Evolutionary conservation across 92 coral and sea anemone species (phyloP).

Genomic region (Epizoanthus stellaris): DNA sequence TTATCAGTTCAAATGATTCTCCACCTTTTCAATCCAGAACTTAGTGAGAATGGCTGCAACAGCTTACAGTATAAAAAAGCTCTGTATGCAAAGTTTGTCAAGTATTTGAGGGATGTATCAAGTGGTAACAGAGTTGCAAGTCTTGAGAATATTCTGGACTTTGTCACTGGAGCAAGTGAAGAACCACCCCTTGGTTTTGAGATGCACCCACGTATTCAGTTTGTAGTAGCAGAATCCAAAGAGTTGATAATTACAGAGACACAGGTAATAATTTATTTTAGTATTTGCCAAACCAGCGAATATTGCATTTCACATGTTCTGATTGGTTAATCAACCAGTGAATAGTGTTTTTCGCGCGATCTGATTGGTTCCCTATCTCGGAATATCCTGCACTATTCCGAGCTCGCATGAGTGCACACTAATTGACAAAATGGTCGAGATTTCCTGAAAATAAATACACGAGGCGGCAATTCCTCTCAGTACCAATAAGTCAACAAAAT

Average conservation of each 20-base stretch:
- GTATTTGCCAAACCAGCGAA: not conserved
- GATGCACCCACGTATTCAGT: not conserved
- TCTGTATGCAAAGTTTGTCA: constrained; percentile 42
- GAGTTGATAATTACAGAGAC: not conserved
- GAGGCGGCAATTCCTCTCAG: too few species aligned
- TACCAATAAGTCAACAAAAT: too few species aligned
- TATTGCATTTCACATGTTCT: too few species aligned
- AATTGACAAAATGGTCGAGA: too few species aligned
- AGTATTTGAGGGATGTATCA: constrained; percentile 8
- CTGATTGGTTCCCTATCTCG: too few species aligned
- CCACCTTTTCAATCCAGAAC: constrained; percentile 40
- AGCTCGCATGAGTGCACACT: too few species aligned
- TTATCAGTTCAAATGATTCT: constrained; percentile 38
- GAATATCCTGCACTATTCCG: too few species aligned
- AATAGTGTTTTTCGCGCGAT: too few species aligned
- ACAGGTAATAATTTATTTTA: not conserved
- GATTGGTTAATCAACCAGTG: too few species aligned
- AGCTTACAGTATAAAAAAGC: constrained; percentile 39
- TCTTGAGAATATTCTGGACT: constrained; percentile 41
- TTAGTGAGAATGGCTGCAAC: constrained; percentile 42
- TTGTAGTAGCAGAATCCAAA: not conserved
- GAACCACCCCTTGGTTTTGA: constrained; percentile 16
- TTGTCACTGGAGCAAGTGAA: constrained; percentile 23
- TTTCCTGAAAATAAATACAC: too few species aligned
- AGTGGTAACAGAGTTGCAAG: constrained; percentile 42